phyloP scores from a whole-genome alignment of 2,113 vertebrate genomes.

The Carettochelys insculpta region DNA sequence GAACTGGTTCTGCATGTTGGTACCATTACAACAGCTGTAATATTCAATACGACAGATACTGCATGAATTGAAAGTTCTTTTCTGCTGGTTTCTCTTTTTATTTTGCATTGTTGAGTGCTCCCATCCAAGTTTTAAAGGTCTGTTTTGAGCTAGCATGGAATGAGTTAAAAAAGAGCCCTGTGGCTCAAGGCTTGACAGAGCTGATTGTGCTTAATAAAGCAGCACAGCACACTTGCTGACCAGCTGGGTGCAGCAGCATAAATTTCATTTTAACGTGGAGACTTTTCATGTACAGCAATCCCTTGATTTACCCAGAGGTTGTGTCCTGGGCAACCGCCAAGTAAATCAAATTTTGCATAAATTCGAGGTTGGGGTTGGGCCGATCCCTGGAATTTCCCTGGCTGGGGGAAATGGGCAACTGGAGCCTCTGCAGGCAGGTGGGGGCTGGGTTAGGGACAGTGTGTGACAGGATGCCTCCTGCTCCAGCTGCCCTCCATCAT shows the following conservation, averaged over 20 bases:
- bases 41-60: background rate
- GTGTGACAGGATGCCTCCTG: too few species aligned
- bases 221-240: conserved; percentile 47
- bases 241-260: conserved; percentile 60
- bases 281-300: conserved; percentile 57
- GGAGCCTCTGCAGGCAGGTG: too few species aligned
- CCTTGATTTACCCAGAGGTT: too few species aligned
- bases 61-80: background rate
- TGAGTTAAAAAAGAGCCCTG: conserved; percentile 38
- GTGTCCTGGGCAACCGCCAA: too few species aligned
- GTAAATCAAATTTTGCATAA: too few species aligned
- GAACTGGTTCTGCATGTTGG: background rate
- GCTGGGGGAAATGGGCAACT: too few species aligned
- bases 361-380: too few species aligned
- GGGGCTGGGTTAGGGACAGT: too few species aligned
- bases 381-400: too few species aligned
- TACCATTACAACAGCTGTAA: background rate
- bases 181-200: conserved; percentile 20
- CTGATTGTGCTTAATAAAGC: conserved; percentile 57
- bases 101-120: background rate
- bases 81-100: background rate
- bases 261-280: conserved; percentile 17
- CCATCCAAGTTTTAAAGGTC: conserved; percentile 3
- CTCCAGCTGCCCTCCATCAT: too few species aligned
- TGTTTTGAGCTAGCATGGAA: conserved; percentile 20